Conservation (phyloP, 2,113 vertebrate species). For the Hemiscyllium ocellatum region DNA sequence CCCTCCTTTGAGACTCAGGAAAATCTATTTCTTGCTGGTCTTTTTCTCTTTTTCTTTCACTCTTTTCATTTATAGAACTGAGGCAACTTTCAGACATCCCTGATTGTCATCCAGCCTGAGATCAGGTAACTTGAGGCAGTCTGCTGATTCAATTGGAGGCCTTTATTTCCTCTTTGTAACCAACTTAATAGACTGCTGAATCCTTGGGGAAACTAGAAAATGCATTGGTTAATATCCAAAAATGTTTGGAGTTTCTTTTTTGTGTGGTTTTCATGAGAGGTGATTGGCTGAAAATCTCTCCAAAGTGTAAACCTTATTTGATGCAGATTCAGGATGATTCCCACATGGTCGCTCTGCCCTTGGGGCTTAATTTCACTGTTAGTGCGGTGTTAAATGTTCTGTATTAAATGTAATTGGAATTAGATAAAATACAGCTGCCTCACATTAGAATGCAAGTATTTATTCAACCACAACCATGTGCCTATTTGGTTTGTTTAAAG, state of each 20-base stretch:
- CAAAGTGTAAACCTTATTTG: background rate
- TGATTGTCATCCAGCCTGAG: background rate
- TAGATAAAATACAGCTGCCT: background rate
- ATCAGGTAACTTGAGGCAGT: background rate
- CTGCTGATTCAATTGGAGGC: background rate
- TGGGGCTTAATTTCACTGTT: background rate
- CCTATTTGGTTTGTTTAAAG: slow-evolving; percentile 8
- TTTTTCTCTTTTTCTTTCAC: background rate
- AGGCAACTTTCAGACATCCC: background rate
- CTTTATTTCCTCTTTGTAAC: background rate
- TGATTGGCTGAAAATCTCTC: background rate
- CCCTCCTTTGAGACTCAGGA: background rate
- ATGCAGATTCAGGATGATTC: background rate
- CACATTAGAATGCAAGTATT: background rate
- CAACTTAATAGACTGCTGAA: background rate
- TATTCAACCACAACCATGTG: background rate
- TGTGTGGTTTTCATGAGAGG: background rate
- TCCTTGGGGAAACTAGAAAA: background rate
- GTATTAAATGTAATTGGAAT: background rate
- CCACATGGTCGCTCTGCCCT: background rate
- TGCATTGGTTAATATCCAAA: background rate
- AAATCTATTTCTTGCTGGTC: background rate
- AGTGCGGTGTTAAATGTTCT: background rate
- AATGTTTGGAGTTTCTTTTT: background rate
- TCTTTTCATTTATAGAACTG: background rate